Conservation (phyloP, 2,797 vertebrate species). For the Molossus molossus region DNA sequence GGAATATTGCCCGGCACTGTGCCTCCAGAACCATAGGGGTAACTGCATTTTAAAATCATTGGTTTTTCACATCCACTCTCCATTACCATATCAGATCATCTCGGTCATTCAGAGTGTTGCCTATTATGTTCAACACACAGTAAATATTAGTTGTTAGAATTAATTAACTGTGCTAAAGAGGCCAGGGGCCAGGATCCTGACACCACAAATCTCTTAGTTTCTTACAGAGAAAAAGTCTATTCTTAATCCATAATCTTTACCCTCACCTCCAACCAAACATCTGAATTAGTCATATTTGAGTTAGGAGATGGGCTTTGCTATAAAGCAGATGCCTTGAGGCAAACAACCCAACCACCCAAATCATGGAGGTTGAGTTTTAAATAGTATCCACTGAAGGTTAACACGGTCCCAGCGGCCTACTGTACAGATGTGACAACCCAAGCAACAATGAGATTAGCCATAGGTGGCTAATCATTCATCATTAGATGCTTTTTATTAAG, state of each 20-base stretch:
- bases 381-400: neutral
- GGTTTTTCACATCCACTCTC: neutral
- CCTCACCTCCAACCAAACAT: neutral
- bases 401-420: neutral
- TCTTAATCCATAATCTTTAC: constrained; percentile 26
- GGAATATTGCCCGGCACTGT: constrained; percentile 19
- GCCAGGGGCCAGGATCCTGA: neutral
- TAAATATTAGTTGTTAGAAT: constrained; percentile 75
- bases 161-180: constrained; percentile 57
- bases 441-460: neutral
- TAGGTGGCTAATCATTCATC: neutral
- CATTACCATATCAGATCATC: constrained; percentile 13
- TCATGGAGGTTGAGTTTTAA: neutral
- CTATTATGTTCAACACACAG: neutral
- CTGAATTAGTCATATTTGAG: constrained; percentile 8
- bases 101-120: neutral
- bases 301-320: neutral
- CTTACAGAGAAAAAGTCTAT: constrained; percentile 45
- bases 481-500: constrained; percentile 24
- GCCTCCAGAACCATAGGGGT: neutral
- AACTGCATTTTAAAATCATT: constrained; percentile 56
- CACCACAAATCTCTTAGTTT: neutral
- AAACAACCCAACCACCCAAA: neutral
- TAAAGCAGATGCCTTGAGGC: neutral
- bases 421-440: neutral